A percentile compares a stretch with the other conserved stretches of the same genome.
Conservation (phyloP, 2,888 invertebrate genomes). For the Cosmia trapezina region DNA sequence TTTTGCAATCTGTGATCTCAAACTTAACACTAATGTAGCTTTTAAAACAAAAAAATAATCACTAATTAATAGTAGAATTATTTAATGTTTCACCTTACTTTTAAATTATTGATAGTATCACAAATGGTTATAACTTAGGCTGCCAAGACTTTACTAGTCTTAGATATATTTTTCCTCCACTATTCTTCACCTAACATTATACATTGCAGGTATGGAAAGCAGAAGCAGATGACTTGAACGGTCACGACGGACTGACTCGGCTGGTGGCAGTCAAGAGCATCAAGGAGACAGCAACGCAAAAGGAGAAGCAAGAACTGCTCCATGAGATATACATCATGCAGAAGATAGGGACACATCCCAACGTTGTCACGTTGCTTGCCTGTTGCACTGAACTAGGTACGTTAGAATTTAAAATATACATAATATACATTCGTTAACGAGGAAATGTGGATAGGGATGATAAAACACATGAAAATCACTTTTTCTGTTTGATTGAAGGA, state of each 20-base stretch:
- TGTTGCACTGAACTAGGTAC: conserved; percentile 96
- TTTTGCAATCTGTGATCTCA: background rate
- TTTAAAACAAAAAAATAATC: background rate
- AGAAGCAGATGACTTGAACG: conserved; percentile 94
- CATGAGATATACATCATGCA: conserved; percentile 95
- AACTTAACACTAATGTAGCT: background rate
- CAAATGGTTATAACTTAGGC: no score
- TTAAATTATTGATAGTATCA: background rate
- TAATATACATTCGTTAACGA: no score
- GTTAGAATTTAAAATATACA: no score
- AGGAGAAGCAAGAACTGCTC: conserved; percentile 94
- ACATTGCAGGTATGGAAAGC: conserved; percentile 94
- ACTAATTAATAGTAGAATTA: background rate
- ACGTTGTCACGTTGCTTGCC: conserved; percentile 95
- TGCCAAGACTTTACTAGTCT: no score
- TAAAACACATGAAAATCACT: no score
- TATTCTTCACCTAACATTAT: background rate
- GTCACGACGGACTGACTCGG: conserved; percentile 94
- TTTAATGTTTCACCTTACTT: background rate
- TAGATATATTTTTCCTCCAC: background rate
- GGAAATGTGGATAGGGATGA: no score
- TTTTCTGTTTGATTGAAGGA: no score
- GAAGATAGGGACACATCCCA: conserved; percentile 95
- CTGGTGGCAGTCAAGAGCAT: conserved; percentile 96
- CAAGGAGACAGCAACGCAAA: conserved; percentile 94